Conservation (phyloP, 2,888 invertebrate genomes). For the Thereva unica region DNA sequence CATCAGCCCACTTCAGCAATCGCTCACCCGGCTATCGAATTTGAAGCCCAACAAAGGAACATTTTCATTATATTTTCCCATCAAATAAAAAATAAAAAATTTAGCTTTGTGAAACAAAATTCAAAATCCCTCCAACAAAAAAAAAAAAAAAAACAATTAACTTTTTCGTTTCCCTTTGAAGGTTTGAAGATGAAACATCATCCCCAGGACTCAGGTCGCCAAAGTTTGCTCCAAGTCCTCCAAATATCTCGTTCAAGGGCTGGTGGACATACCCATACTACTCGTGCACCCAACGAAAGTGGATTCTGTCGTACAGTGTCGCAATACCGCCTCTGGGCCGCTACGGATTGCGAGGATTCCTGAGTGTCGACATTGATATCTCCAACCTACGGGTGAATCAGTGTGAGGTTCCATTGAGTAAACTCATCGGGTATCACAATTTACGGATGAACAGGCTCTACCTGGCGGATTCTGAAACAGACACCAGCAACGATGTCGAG, state of each 20-base stretch:
- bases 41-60: not conserved
- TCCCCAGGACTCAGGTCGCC: conserved; percentile 64
- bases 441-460: conserved; percentile 31
- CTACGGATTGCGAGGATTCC: conserved; percentile 63
- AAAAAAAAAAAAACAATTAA: not conserved
- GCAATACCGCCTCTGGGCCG: conserved; percentile 63
- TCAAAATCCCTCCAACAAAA: not conserved
- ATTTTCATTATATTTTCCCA: not conserved
- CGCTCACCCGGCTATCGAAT: no score
- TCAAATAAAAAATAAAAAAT: not conserved
- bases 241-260: conserved; percentile 67
- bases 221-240: conserved; percentile 67
- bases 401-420: conserved; percentile 65
- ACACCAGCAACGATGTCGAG: conserved; percentile 65
- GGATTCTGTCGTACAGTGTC: conserved; percentile 86
- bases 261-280: conserved; percentile 92
- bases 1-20: no score
- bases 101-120: not conserved
- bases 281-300: conserved; percentile 75
- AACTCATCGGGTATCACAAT: conserved; percentile 26
- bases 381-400: conserved; percentile 83
- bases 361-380: conserved; percentile 79
- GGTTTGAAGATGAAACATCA: conserved; percentile 66
- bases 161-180: conserved; percentile 43
- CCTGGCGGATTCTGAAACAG: conserved; percentile 27